These are phyloP conservation scores for Aleadryas rufinucha DNA, from an alignment of 2,113 vertebrate species.

Conservation along the genomic window DNA sequence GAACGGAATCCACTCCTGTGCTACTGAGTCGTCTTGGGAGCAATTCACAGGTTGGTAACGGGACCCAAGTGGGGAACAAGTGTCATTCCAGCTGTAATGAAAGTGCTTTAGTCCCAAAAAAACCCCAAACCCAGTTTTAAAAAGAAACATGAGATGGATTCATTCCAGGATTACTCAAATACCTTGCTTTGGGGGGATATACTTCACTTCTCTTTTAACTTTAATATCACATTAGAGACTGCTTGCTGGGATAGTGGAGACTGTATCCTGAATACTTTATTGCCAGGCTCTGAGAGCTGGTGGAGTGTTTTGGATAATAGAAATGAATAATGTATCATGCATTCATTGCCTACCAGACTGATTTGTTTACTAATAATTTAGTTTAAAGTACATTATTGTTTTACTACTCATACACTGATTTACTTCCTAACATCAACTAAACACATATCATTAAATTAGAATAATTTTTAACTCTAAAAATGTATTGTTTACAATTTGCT, in stretches of 20 bases:
- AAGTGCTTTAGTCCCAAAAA: neutral
- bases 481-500: conserved; percentile 24
- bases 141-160: conserved; percentile 51
- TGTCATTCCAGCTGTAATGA: neutral
- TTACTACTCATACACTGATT: conserved; percentile 56
- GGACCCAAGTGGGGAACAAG: neutral
- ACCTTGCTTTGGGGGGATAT: conserved; percentile 57
- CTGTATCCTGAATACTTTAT: conserved; percentile 56
- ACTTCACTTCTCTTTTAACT: conserved; percentile 65
- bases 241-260: conserved; percentile 17
- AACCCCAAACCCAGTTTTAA: neutral
- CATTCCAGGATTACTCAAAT: conserved; percentile 55
- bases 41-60: neutral
- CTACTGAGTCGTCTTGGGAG: neutral
- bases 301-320: conserved; percentile 58
- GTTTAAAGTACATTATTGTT: conserved; percentile 66
- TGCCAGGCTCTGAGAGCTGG: conserved; percentile 16
- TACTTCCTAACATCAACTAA: conserved; percentile 38
- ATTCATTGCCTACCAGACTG: conserved; percentile 52
- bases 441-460: conserved; percentile 45
- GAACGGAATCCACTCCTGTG: neutral
- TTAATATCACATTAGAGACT: conserved; percentile 66
- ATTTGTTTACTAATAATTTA: conserved; percentile 70
- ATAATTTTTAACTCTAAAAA: conserved; percentile 55
- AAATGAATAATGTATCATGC: conserved; percentile 64